Evolutionary conservation across 2,113 vertebrate species (phyloP).

Genomic region (Tamias sibiricus): DNA sequence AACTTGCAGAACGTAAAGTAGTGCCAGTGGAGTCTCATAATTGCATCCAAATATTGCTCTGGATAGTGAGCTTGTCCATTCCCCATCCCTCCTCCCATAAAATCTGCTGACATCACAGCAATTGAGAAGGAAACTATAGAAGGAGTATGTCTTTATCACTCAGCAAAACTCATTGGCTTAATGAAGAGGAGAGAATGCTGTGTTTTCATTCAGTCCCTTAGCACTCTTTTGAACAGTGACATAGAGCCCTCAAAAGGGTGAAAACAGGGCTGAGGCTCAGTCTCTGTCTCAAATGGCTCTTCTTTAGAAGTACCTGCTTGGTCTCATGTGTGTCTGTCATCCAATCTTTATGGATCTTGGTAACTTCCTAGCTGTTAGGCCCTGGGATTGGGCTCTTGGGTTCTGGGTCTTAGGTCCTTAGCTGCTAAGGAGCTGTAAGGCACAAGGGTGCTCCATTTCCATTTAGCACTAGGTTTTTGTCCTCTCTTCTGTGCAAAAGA

Average conservation of each 20-base stretch:
- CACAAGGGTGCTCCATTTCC: background rate
- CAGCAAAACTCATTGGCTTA: conserved; percentile 43
- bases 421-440: background rate
- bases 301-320: conserved; percentile 10
- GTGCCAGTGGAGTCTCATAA: conserved; percentile 73
- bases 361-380: conserved; percentile 28
- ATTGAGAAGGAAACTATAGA: conserved; percentile 45
- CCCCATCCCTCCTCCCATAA: conserved; percentile 67
- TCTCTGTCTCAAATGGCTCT: conserved; percentile 1
- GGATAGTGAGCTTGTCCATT: conserved; percentile 58
- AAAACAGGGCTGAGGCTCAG: background rate
- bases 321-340: background rate
- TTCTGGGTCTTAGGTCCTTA: background rate
- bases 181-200: conserved; percentile 31
- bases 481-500: background rate
- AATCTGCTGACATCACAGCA: conserved; percentile 72
- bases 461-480: conserved; percentile 13
- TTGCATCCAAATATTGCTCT: conserved; percentile 67
- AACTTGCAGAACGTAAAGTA: conserved; percentile 73
- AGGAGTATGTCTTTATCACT: background rate
- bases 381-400: background rate
- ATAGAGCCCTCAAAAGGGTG: background rate
- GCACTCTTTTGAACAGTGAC: conserved; percentile 3
- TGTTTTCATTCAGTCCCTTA: background rate
- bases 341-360: conserved; percentile 39